phyloP scores from a whole-genome alignment of 2,797 vertebrate species.

The Diglossa cyanea region DNA sequence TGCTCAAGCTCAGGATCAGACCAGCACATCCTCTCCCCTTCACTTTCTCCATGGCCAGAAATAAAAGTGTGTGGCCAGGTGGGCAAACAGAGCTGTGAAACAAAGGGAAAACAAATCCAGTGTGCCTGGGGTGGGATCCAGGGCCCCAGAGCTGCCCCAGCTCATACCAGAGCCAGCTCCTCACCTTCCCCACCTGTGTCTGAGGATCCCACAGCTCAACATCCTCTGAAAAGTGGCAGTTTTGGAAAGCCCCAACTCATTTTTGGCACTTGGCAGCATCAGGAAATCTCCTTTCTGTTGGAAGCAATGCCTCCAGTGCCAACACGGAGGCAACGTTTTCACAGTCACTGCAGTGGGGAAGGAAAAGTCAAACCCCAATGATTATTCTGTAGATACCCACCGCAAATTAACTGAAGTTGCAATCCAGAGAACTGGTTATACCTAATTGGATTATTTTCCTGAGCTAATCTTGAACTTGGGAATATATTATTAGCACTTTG shows the following conservation, averaged over 20 bases:
- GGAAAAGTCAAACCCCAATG: not conserved
- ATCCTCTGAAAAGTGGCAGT: not conserved
- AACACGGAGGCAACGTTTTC: not conserved
- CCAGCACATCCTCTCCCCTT: not conserved
- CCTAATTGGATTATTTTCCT: not conserved
- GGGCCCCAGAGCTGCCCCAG: not conserved
- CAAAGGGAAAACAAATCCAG: not conserved
- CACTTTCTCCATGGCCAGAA: not conserved
- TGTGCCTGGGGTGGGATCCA: fast-evolving
- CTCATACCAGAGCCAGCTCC: fast-evolving
- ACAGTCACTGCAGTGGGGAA: not conserved
- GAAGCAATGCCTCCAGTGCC: not conserved
- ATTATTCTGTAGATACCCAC: not conserved
- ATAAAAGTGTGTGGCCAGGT: not conserved
- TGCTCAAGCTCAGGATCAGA: not conserved
- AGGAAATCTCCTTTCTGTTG: not conserved
- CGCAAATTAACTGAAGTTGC: not conserved
- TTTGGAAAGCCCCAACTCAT: not conserved
- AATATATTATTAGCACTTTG: not conserved
- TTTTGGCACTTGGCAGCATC: not conserved
- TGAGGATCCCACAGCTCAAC: not conserved
- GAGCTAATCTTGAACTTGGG: not conserved
- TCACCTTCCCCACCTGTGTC: fast-evolving
- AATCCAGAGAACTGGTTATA: not conserved
- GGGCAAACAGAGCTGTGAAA: fast-evolving